phyloP scores from a whole-genome alignment of 2,113 vertebrate genomes.

The Pterocles orientalis region DNA sequence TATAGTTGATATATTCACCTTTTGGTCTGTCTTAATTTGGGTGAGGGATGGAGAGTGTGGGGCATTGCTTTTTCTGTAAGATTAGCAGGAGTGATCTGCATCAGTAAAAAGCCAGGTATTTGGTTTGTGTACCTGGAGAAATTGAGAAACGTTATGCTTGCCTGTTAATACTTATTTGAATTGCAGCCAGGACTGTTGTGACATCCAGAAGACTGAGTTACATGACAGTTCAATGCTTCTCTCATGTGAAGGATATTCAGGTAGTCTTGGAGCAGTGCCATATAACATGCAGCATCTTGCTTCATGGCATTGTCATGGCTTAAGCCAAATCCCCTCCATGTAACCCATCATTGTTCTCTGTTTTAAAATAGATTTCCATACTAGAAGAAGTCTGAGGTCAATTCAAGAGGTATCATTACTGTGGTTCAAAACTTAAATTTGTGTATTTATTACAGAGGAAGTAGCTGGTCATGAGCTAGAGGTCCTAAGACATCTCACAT shows the following conservation, averaged over 20 bases:
- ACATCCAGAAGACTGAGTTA: neutral
- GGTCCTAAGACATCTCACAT: neutral
- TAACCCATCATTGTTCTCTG: neutral
- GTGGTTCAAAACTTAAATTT: neutral
- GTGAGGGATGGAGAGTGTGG: fast-evolving
- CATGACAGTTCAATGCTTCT: neutral
- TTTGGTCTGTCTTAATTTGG: neutral
- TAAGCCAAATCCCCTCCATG: neutral
- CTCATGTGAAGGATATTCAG: neutral
- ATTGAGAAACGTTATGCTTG: neutral
- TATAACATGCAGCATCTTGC: neutral
- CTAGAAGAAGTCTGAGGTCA: neutral
- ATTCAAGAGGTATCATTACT: neutral
- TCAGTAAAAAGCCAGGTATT: neutral
- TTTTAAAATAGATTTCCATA: neutral
- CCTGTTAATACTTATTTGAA: neutral
- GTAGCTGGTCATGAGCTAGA: neutral
- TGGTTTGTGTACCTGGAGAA: neutral
- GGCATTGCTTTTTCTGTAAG: neutral
- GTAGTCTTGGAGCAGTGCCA: neutral
- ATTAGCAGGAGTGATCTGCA: neutral
- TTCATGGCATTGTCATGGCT: neutral
- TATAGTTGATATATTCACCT: neutral
- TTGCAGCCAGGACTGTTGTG: neutral
- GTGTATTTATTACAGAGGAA: neutral